A percentile compares a stretch with the other conserved stretches of the same genome.
phyloP scores from a whole-genome alignment of 2,113 vertebrate genomes.

The Amia ocellicauda region DNA sequence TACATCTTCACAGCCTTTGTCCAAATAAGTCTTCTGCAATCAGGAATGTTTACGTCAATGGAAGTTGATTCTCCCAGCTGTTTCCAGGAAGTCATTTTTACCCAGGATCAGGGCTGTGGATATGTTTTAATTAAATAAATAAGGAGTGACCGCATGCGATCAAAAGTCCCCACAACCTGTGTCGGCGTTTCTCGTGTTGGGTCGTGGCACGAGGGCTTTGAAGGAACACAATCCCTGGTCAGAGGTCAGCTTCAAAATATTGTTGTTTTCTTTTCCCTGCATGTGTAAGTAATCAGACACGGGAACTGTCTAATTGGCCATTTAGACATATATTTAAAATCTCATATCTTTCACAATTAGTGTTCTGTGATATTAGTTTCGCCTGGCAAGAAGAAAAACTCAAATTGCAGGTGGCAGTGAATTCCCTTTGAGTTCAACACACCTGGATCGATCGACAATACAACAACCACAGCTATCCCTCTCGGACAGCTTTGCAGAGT shows the following conservation, averaged over 20 bases:
- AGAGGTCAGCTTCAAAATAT: background rate
- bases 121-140: conserved; percentile 29
- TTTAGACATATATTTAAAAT: no score
- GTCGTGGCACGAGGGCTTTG: conserved; percentile 10
- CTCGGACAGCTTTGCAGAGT: no score
- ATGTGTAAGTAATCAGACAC: background rate
- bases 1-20: conserved; percentile 10
- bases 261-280: background rate
- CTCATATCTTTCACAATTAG: no score
- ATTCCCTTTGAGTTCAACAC: no score
- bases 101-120: conserved; percentile 2
- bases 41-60: background rate
- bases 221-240: background rate
- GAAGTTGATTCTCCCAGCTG: conserved; percentile 4
- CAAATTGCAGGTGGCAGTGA: no score
- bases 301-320: background rate
- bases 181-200: conserved; percentile 5
- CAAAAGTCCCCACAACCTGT: conserved; percentile 8
- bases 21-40: background rate
- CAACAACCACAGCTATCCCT: no score
- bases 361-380: no score
- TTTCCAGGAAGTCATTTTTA: conserved; percentile 13
- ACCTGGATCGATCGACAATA: no score
- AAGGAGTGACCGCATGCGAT: background rate
- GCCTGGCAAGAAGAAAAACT: no score